A percentile compares a stretch with the other conserved stretches of the same genome.
phyloP scores from a whole-genome alignment of 2,797 vertebrate species.

The Gymnoscopelus braueri region DNA sequence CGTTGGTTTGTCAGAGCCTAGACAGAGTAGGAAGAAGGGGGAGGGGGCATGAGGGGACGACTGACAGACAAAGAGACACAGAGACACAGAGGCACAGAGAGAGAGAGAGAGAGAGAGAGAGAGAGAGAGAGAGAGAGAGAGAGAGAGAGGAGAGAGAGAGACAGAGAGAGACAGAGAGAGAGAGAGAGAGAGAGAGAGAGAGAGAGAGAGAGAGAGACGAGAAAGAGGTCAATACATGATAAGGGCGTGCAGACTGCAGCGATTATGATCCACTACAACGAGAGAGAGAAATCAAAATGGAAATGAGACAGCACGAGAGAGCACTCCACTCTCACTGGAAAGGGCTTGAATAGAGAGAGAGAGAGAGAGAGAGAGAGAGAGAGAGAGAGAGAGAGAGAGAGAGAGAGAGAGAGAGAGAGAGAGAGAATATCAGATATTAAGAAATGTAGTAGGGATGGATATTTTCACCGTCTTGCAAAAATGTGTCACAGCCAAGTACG shows the following conservation, averaged over 20 bases:
- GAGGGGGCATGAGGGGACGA: too few species aligned
- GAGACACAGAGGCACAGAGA: too few species aligned
- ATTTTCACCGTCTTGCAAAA: too few species aligned
- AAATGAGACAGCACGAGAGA: conserved; percentile 73
- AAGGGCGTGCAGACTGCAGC: too few species aligned
- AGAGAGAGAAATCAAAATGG: conserved; percentile 78
- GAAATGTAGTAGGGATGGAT: too few species aligned
- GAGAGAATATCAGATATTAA: conserved; percentile 15
- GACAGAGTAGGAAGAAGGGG: too few species aligned
- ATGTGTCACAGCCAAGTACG: too few species aligned
- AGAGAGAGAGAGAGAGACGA: conserved; percentile 52
- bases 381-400: background rate
- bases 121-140: conserved; percentile 1
- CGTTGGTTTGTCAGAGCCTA: too few species aligned
- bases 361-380: conserved; percentile 6
- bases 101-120: background rate
- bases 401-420: background rate
- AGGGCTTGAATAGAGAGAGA: conserved; percentile 50
- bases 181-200: background rate
- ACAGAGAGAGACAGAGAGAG: conserved; percentile 2
- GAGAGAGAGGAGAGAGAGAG: background rate
- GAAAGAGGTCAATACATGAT: background rate
- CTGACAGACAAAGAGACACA: background rate
- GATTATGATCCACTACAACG: conserved; percentile 75
- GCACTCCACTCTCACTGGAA: conserved; percentile 60